Evolutionary conservation across 2,888 invertebrate species (phyloP).

Genomic region (Dynastes maya): DNA sequence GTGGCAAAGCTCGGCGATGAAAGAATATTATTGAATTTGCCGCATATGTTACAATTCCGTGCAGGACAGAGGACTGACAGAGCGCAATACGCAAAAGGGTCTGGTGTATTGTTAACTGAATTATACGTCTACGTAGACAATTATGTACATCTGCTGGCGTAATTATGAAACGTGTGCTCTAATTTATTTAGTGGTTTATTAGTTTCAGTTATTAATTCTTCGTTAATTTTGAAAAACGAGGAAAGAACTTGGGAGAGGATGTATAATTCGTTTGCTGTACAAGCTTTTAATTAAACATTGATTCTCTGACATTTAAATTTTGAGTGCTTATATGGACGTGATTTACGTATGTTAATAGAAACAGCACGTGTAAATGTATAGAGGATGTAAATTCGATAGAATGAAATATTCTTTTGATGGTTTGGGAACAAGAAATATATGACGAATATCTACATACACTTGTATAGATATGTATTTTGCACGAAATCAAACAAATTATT

Average conservation of each 20-base stretch:
- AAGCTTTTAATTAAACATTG: too few relatives aligned
- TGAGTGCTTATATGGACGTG: too few relatives aligned
- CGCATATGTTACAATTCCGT: constrained; percentile 49
- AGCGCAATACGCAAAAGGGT: constrained; percentile 39
- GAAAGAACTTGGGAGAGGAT: not conserved
- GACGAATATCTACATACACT: too few relatives aligned
- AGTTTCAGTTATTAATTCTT: constrained; percentile 33
- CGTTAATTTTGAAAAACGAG: constrained; percentile 1
- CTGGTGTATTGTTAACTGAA: constrained; percentile 42
- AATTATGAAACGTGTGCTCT: constrained; percentile 43
- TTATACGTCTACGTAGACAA: constrained; percentile 48
- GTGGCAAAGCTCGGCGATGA: constrained; percentile 33
- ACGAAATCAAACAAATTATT: too few relatives aligned
- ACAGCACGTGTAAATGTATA: too few relatives aligned
- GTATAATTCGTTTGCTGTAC: not conserved
- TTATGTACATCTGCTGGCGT: constrained; percentile 48
- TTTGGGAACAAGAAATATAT: too few relatives aligned
- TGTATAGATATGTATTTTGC: too few relatives aligned
- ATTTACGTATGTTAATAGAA: too few relatives aligned
- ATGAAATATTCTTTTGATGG: too few relatives aligned
- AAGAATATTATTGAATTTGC: constrained; percentile 44
- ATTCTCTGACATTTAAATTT: too few relatives aligned
- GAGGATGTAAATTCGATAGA: too few relatives aligned
- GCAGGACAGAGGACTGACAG: constrained; percentile 33
- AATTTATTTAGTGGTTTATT: constrained; percentile 48